phyloP scores from a whole-genome alignment of 2,888 invertebrate species.

The Drosophila subsilvestris region DNA sequence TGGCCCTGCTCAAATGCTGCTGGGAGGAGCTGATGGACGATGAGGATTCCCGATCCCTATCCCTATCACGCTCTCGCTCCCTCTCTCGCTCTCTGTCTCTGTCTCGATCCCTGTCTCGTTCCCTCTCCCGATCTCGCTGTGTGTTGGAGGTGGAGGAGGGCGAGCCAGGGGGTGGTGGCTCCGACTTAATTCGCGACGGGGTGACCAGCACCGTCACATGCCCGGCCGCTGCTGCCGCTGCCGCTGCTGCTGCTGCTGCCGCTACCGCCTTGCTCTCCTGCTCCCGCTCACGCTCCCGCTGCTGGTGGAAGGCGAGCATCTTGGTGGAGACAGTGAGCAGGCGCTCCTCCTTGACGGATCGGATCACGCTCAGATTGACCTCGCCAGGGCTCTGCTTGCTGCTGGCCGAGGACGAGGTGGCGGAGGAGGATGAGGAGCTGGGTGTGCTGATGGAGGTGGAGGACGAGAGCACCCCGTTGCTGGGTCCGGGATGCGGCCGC shows the following conservation, averaged over 20 bases:
- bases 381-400: slow-evolving; percentile 33
- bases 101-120: slow-evolving; percentile 68
- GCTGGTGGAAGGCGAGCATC: slow-evolving; percentile 81
- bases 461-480: slow-evolving; percentile 71
- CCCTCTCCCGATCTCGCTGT: slow-evolving; percentile 58
- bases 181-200: slow-evolving; percentile 85
- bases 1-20: slow-evolving; percentile 60
- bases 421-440: background rate
- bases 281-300: slow-evolving; percentile 69
- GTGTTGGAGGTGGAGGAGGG: slow-evolving; percentile 72
- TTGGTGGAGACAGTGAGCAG: slow-evolving; percentile 83
- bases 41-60: slow-evolving; percentile 30
- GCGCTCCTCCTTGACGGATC: slow-evolving; percentile 84
- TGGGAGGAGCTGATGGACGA: slow-evolving; percentile 70
- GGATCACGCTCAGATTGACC: slow-evolving; percentile 83
- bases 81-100: slow-evolving; percentile 64
- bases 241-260: slow-evolving; percentile 62
- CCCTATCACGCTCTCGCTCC: slow-evolving; percentile 33
- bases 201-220: slow-evolving; percentile 85
- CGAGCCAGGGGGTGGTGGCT: slow-evolving; percentile 78
- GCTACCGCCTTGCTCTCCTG: slow-evolving; percentile 72
- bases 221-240: slow-evolving; percentile 57
- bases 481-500: slow-evolving; percentile 56
- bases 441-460: background rate
- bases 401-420: slow-evolving; percentile 11